Percentiles rank a stretch among this genome's conserved stretches.
Conservation (phyloP, 2,888 invertebrate species). For the Dexiosoma caninum region DNA sequence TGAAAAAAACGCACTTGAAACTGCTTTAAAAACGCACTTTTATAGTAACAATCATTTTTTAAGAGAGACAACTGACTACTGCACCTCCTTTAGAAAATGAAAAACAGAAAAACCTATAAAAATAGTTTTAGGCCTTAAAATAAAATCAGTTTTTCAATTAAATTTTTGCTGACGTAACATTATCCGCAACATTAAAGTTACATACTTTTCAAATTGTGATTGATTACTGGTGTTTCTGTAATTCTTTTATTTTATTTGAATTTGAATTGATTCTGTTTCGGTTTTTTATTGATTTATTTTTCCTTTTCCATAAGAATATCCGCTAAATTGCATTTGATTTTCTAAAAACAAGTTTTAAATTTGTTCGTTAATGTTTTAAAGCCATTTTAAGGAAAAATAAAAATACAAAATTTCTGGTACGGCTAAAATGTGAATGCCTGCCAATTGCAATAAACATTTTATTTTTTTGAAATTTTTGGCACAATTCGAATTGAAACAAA, state of each 20-base stretch:
- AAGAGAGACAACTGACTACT: slow-evolving; percentile 8
- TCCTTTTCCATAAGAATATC: slow-evolving; percentile 14
- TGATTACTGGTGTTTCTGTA: slow-evolving; percentile 22
- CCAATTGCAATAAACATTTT: background rate
- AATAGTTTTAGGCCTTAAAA: slow-evolving; percentile 45
- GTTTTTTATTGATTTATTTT: background rate
- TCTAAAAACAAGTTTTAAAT: slow-evolving; percentile 51
- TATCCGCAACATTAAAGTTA: slow-evolving; percentile 21
- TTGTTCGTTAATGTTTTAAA: slow-evolving; percentile 47
- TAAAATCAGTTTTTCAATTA: slow-evolving; percentile 39
- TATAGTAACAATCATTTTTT: slow-evolving; percentile 33
- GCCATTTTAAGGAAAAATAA: background rate
- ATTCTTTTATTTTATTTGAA: slow-evolving; percentile 1
- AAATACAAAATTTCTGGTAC: slow-evolving; percentile 3
- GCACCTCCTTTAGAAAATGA: slow-evolving; percentile 51
- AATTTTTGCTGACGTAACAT: slow-evolving; percentile 46
- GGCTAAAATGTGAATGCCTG: slow-evolving; percentile 42
- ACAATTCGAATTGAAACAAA: slow-evolving; percentile 35
- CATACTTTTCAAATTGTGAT: slow-evolving; percentile 37
- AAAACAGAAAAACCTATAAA: background rate
- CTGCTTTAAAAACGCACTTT: slow-evolving; percentile 48
- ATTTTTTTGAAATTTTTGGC: slow-evolving; percentile 5
- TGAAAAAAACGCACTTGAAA: slow-evolving; percentile 55
- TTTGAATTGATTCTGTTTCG: background rate
- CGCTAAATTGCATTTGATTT: slow-evolving; percentile 28